Percentiles rank a stretch among this genome's conserved stretches.
Evolutionary conservation across 2,113 vertebrate genomes (phyloP).

Genomic region (Lasiurus cinereus): DNA sequence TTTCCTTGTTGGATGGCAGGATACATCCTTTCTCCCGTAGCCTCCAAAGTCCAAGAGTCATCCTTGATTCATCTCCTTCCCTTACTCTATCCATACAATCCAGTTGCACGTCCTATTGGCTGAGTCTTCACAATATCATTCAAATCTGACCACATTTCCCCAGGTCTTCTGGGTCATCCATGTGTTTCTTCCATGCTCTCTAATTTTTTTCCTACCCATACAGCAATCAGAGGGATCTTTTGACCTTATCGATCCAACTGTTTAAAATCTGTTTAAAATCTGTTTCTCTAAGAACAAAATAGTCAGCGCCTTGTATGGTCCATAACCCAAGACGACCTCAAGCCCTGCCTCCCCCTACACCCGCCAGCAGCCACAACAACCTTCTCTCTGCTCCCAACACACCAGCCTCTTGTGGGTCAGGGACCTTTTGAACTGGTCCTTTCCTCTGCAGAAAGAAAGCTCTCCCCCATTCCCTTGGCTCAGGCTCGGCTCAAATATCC

Average conservation of each 20-base stretch:
- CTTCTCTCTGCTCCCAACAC: background rate
- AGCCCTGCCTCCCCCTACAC: too few species aligned
- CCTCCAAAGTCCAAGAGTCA: background rate
- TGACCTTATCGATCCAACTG: background rate
- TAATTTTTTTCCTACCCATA: background rate
- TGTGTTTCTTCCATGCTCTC: background rate
- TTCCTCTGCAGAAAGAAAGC: background rate
- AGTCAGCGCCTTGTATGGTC: background rate
- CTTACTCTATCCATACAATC: background rate
- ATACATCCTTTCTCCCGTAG: background rate
- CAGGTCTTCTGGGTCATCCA: background rate
- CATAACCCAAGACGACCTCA: background rate
- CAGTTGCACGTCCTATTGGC: background rate
- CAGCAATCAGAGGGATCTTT: background rate
- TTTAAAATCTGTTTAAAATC: slow-evolving; percentile 52
- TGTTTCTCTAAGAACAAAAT: background rate
- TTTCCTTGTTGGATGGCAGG: background rate
- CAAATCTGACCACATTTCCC: background rate
- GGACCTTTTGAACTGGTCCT: background rate
- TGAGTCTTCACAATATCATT: background rate
- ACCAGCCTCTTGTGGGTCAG: background rate
- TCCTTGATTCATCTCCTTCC: background rate
- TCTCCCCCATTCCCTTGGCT: background rate
- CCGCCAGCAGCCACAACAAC: background rate
- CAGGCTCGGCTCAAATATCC: background rate